Conservation (phyloP, 2,113 vertebrate genomes). For the Bambusicola thoracicus region DNA sequence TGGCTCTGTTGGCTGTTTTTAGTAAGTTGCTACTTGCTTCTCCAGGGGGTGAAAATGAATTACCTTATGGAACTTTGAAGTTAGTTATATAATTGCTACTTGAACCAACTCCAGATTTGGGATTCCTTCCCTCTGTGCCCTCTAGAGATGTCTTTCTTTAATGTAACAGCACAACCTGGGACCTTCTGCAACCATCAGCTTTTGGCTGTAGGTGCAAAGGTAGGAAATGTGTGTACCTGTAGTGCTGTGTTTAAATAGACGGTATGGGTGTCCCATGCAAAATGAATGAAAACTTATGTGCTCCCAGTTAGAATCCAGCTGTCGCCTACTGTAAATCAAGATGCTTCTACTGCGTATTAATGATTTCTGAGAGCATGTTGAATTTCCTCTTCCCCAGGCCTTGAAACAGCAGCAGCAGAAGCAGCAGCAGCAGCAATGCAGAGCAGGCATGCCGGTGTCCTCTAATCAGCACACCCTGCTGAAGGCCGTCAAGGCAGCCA, state of each 20-base stretch:
- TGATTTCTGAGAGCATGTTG: neutral
- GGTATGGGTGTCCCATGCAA: rapidly evolving
- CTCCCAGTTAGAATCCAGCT: neutral
- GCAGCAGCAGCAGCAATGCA: slow-evolving; percentile 87
- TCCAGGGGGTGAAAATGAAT: neutral
- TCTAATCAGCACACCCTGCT: slow-evolving; percentile 87
- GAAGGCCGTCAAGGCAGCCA: slow-evolving; percentile 86
- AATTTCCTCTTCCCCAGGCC: slow-evolving; percentile 77
- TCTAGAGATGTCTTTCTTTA: neutral
- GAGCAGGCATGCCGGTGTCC: slow-evolving; percentile 82
- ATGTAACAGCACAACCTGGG: neutral
- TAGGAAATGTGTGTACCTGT: rapidly evolving
- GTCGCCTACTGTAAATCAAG: neutral
- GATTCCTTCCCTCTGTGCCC: neutral
- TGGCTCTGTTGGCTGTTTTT: neutral
- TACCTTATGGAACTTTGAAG: neutral
- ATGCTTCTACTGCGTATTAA: rapidly evolving
- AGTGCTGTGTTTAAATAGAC: too few relatives aligned
- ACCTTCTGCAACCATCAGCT: neutral
- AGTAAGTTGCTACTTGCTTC: neutral
- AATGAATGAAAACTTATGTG: rapidly evolving
- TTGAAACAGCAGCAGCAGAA: slow-evolving; percentile 94
- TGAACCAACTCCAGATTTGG: neutral
- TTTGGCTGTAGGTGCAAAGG: neutral
- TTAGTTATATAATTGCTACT: neutral